Conservation (phyloP, 1,140 invertebrate species). For the Oncopeltus fasciatus region DNA sequence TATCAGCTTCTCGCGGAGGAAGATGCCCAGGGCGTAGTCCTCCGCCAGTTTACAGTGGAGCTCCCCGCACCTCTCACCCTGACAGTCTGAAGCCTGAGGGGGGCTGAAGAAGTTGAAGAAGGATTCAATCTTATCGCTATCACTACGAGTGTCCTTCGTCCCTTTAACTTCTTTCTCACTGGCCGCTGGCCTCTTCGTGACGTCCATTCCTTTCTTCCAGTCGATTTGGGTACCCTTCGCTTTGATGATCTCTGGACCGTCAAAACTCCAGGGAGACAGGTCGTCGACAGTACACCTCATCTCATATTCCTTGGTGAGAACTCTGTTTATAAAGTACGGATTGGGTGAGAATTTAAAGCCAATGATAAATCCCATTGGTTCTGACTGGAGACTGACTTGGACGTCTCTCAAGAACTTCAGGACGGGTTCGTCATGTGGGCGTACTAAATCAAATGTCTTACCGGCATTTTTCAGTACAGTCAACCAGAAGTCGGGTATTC, state of each 20-base stretch:
- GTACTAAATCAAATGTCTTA: conserved; percentile 78
- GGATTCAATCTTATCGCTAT: conserved; percentile 86
- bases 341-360: conserved; percentile 92
- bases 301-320: conserved; percentile 89
- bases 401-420: conserved; percentile 84
- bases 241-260: conserved; percentile 92
- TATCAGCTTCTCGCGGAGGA: conserved; percentile 40
- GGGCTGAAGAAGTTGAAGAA: conserved; percentile 95
- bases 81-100: neutral
- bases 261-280: conserved; percentile 86
- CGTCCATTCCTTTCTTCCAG: conserved; percentile 92
- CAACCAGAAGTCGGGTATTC: conserved; percentile 94
- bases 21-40: conserved; percentile 84
- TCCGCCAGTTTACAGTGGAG: conserved; percentile 51
- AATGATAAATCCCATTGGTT: conserved; percentile 74
- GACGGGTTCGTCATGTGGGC: conserved; percentile 89
- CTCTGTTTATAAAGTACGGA: conserved; percentile 84
- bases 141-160: conserved; percentile 75
- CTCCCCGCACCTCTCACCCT: conserved; percentile 41
- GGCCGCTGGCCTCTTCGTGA: conserved; percentile 91
- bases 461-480: conserved; percentile 93
- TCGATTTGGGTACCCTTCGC: conserved; percentile 82
- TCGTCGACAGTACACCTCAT: conserved; percentile 85
- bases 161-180: conserved; percentile 59
- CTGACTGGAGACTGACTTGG: conserved; percentile 56